Percentiles rank a stretch among this genome's conserved stretches.
Evolutionary conservation across 1,140 invertebrate genomes (phyloP).

Genomic region (Anoplophora glabripennis): DNA sequence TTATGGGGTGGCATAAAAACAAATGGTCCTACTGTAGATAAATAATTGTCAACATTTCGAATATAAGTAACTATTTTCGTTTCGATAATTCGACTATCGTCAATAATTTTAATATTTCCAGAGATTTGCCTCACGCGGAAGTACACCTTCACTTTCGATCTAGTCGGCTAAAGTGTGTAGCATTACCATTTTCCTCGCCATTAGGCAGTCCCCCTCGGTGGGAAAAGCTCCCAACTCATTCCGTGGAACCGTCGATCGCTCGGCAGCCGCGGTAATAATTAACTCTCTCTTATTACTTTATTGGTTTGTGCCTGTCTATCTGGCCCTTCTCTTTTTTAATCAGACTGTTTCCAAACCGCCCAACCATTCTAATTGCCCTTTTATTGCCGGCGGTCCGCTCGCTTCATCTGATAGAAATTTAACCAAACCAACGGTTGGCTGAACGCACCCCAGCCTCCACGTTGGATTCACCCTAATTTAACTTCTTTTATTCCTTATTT

Average conservation of each 20-base stretch:
- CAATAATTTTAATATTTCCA: too few species aligned
- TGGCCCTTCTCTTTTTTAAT: slow-evolving; percentile 48
- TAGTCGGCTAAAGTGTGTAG: not conserved
- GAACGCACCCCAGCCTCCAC: slow-evolving; percentile 26
- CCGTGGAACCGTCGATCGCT: slow-evolving; percentile 1
- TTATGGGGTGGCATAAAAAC: too few species aligned
- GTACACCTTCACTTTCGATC: too few species aligned
- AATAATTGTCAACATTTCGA: too few species aligned
- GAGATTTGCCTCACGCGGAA: too few species aligned
- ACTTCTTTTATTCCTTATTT: slow-evolving; percentile 30
- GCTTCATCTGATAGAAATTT: slow-evolving; percentile 43
- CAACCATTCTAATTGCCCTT: slow-evolving; percentile 47
- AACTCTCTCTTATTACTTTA: slow-evolving; percentile 48
- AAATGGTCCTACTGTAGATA: too few species aligned
- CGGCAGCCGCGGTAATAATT: slow-evolving; percentile 37
- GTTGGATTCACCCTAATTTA: slow-evolving; percentile 32
- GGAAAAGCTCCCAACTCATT: not conserved
- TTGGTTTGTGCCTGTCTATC: slow-evolving; percentile 47
- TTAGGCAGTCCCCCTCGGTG: slow-evolving; percentile 18
- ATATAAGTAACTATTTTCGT: too few species aligned
- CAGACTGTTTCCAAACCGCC: slow-evolving; percentile 45
- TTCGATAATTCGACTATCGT: too few species aligned
- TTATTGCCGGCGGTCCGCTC: slow-evolving; percentile 43
- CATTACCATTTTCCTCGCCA: slow-evolving; percentile 21
- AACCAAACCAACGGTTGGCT: slow-evolving; percentile 42